A percentile compares a stretch with the other conserved stretches of the same genome.
phyloP scores from a whole-genome alignment of 2,888 invertebrate species.

The Troides oblongomaculatus region DNA sequence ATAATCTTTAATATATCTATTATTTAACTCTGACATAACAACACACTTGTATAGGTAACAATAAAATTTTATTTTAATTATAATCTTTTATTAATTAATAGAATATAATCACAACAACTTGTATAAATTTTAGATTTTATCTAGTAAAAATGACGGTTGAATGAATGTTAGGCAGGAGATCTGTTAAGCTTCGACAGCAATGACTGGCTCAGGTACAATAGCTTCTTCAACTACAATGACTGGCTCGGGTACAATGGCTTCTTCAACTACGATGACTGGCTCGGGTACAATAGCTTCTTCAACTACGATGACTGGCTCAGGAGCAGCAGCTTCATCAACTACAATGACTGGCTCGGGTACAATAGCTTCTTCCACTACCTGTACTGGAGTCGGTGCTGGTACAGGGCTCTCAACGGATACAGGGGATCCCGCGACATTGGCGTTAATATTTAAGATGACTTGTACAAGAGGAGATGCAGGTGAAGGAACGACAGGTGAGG shows the following conservation, averaged over 20 bases:
- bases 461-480: conserved; percentile 39
- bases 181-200: conserved; percentile 18
- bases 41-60: too few species aligned
- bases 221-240: conserved; percentile 23
- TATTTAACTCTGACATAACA: too few species aligned
- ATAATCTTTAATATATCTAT: too few species aligned
- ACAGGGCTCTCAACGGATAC: conserved; percentile 23
- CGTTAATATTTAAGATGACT: conserved; percentile 36
- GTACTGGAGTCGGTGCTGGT: conserved; percentile 23
- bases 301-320: conserved; percentile 30
- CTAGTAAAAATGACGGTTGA: too few species aligned
- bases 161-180: neutral
- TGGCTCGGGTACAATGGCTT: conserved; percentile 17
- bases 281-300: conserved; percentile 19
- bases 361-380: conserved; percentile 4
- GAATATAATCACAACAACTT: too few species aligned
- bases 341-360: conserved; percentile 27
- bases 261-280: conserved; percentile 17
- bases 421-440: conserved; percentile 16
- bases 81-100: too few species aligned
- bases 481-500: conserved; percentile 10
- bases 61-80: too few species aligned
- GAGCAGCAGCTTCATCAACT: conserved; percentile 21
- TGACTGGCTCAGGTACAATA: conserved; percentile 27
- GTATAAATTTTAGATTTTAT: too few species aligned